Evolutionary conservation across 2,797 vertebrate species (phyloP), one percentile per base, ranked within the genome.

Genomic region (Peromyscus aztecus): DNA sequence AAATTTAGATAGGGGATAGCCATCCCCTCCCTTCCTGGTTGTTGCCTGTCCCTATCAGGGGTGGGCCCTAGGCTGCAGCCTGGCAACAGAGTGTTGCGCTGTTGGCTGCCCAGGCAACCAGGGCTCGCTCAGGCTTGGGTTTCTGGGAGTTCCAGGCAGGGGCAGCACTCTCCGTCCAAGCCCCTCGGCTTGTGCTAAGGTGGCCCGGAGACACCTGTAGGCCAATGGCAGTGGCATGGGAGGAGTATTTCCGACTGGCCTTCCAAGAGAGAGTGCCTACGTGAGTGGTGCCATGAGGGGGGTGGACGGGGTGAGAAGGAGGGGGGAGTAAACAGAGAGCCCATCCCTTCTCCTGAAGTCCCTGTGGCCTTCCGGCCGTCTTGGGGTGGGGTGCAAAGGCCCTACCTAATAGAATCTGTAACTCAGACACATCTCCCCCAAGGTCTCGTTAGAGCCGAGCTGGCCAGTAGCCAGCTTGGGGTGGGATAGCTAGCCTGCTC

Each of bases 261-360:
- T 94, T 98, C 86, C 97, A 98, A 77, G 98, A 97, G 84, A 96
- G 98, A 67, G 73, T 37, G 85, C 92, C 96, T 46, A 29, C 5
- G 99, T 99, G 98, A 99, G 99, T 98, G 90, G 67, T 57, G 37
- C 59, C 40, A 43, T 29, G 43, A 4, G 34, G 52, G 75, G 10
- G 46, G 21, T 75, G 46, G 55, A 73, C 4, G 2, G 67, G 88
- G 75, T 29, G 29, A 21, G 65, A 13, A 3, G 43, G 37, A 2
- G 17, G 89, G 61, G 67, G 24, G 59, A 49, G 57, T 8, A 29
- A 40, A 21, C 17, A 46, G 82, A 83, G 14, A 19, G 1, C 14
- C 24, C n/a, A 2, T 12, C 19, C 57, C 61, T 67, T 55, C 24
- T 34, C 27, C 73, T 55, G 10, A 24, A 24, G 61, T 31, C 12